Percentiles rank a stretch among this genome's conserved stretches.
phyloP scores from a whole-genome alignment of 2,888 invertebrate genomes.

The Thysanoteuthis rhombus region DNA sequence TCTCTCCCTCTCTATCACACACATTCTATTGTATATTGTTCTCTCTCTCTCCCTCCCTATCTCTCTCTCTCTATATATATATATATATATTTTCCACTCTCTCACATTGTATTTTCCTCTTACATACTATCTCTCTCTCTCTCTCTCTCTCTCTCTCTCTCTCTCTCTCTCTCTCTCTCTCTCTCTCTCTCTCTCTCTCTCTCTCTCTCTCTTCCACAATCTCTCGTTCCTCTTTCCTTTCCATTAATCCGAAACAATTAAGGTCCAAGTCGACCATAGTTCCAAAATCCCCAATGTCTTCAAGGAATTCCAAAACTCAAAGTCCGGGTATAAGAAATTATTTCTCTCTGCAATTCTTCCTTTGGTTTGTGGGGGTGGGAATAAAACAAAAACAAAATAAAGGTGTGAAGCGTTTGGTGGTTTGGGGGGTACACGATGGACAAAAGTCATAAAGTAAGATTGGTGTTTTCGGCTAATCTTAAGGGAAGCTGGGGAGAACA shows the following conservation, averaged over 20 bases:
- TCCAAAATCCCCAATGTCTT: not conserved
- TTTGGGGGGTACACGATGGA: not conserved
- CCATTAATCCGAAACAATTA: not conserved
- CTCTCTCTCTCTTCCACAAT: too few species aligned
- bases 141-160: not conserved
- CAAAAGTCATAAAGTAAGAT: not conserved
- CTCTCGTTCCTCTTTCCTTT: too few species aligned
- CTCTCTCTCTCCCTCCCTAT: too few species aligned
- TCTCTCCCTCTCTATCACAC: too few species aligned
- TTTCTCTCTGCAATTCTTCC: not conserved
- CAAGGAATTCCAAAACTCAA: not conserved
- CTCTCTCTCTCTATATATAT: too few species aligned
- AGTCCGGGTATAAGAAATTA: not conserved
- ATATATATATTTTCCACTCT: too few species aligned
- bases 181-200: too few species aligned
- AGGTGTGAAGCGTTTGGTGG: not conserved
- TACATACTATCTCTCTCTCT: too few species aligned
- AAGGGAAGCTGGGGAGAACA: not conserved
- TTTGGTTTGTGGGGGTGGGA: not conserved
- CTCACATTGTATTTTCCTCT: too few species aligned
- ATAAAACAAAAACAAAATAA: not conserved
- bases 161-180: not conserved
- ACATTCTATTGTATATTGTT: too few species aligned
- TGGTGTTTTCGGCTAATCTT: not conserved
- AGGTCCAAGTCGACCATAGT: not conserved